Percentiles rank a stretch among this genome's conserved stretches.
Evolutionary conservation across 2,888 invertebrate genomes (phyloP).

Genomic region (Scrobipalpa atriplicella): DNA sequence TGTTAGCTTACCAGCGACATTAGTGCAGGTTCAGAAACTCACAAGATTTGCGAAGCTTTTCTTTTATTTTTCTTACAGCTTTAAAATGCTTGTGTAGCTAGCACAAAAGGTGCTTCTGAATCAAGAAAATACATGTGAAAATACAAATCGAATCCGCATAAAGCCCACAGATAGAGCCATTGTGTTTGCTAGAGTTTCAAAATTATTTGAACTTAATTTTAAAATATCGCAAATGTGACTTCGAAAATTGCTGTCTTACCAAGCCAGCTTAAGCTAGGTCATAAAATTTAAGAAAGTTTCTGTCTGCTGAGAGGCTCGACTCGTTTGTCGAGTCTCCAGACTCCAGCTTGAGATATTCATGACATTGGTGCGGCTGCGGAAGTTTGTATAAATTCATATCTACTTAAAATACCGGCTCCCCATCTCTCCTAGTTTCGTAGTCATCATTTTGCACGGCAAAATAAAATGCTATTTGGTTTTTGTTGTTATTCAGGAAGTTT

Average conservation of each 20-base stretch:
- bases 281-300: conserved; percentile 4
- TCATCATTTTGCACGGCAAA: neutral
- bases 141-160: too few relatives aligned
- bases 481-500: conserved; percentile 6
- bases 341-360: conserved; percentile 30
- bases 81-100: too few relatives aligned
- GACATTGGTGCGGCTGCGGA: conserved; percentile 28
- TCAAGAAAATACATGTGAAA: too few relatives aligned
- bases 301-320: conserved; percentile 1
- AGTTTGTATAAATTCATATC: conserved; percentile 30
- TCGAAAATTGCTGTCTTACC: too few relatives aligned
- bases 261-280: neutral
- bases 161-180: too few relatives aligned
- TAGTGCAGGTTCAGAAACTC: neutral
- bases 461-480: conserved; percentile 8
- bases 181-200: too few relatives aligned
- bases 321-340: neutral
- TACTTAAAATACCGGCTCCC: conserved; percentile 24
- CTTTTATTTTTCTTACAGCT: too few relatives aligned
- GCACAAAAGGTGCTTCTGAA: too few relatives aligned
- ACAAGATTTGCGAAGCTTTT: neutral
- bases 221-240: neutral
- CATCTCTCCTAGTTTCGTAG: conserved; percentile 8
- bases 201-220: too few relatives aligned
- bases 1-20: neutral